Base-by-base conservation (phyloP, 53 echinoderm and acorn worm species). In the Zoroaster sp. region DNA sequence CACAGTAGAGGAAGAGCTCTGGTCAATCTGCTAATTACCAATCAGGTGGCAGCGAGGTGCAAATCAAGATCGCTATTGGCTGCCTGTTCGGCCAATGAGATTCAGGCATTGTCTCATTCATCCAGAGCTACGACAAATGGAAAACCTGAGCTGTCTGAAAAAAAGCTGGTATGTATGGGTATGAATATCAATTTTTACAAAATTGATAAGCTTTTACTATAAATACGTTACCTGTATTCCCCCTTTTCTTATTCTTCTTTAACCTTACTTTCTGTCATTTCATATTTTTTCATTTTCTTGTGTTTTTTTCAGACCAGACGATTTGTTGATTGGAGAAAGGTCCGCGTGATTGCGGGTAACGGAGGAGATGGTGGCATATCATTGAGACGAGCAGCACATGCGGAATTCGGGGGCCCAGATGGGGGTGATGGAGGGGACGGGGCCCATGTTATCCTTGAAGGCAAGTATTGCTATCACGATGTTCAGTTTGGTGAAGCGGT, bases 401-500 rank as follows among this genome's bases (percentile, higher is more conserved):
- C 21, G 15, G 94, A 92, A 33, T 94, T 76, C 89, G 97, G 95
- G 13, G 95, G 94, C 0, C 97, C 97, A 2, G 97, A 97, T 78
- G 97, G 97, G 33, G 97, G 97, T 1, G 95, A 95, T 66, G 97
- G 97, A 10, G 97, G 97, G 2, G 82, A 87, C 13, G 97, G 97
- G 30, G 97, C 91, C 11, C 88, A 95, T 35, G 44, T 97, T 35
- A 87, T 97, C 32, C 74, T 97, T 17, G 76, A 92, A 89, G 92
- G 97, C 93, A 87, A 83, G 69, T 73, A 35, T 40, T n/a, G n/a
- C n/a, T n/a, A n/a, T n/a, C n/a, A n/a, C n/a, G n/a, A n/a, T n/a
- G n/a, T n/a, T n/a, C n/a, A n/a, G n/a, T n/a, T n/a, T n/a, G n/a
- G n/a, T n/a, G n/a, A n/a, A n/a, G n/a, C n/a, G n/a, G n/a, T n/a